These are phyloP conservation scores for Neotoma lepida DNA, from an alignment of 2,113 vertebrate genomes.

Conservation along the genomic window DNA sequence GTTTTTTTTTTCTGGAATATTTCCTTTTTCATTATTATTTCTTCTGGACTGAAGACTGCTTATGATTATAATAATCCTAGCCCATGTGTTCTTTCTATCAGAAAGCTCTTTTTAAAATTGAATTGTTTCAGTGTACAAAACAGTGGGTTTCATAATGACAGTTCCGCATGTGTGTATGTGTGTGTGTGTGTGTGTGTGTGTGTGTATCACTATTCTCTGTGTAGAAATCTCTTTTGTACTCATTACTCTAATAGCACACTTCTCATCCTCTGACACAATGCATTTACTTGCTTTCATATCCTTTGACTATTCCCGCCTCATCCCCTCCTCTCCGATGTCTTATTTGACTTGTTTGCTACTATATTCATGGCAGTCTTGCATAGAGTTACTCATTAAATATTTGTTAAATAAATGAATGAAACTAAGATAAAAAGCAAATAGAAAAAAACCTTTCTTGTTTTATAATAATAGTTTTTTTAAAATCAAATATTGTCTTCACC, in stretches of 20 bases:
- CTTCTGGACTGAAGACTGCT: not conserved
- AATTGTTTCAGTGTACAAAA: not conserved
- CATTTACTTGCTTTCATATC: constrained; percentile 15
- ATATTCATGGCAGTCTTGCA: not conserved
- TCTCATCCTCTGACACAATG: not conserved
- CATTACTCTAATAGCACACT: not conserved
- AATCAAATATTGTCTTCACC: not conserved
- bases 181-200: no score
- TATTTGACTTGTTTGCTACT: not conserved
- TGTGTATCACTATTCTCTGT: not conserved
- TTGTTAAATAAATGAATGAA: constrained; percentile 6
- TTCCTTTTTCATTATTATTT: not conserved
- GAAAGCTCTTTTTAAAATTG: not conserved
- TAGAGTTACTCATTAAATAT: not conserved
- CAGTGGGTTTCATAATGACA: not conserved
- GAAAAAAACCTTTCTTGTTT: not conserved
- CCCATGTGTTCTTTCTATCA: not conserved
- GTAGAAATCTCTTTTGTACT: constrained; percentile 1
- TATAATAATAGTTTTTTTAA: constrained; percentile 15
- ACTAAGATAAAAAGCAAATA: not conserved
- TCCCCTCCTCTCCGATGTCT: not conserved
- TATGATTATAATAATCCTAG: not conserved
- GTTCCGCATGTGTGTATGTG: not conserved
- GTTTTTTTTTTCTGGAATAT: not conserved
- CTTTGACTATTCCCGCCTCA: not conserved